A percentile compares a stretch with the other conserved stretches of the same genome.
These are phyloP conservation scores for Puntigrus tetrazona DNA, from an alignment of 2,113 vertebrate species.

Conservation along the genomic window DNA sequence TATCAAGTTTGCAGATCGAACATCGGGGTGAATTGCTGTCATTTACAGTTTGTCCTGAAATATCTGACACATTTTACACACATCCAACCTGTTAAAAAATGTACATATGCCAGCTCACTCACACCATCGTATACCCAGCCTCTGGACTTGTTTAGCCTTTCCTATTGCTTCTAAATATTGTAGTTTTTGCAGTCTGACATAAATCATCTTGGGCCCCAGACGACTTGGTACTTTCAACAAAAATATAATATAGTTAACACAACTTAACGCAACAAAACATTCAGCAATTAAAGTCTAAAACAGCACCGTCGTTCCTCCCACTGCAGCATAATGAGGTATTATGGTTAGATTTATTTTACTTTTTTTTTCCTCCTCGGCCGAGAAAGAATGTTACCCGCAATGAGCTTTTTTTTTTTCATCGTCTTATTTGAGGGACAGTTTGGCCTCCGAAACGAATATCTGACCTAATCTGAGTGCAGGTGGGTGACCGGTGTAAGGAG, in stretches of 20 bases:
- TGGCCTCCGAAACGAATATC: constrained; percentile 73
- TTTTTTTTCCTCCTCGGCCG: constrained; percentile 29
- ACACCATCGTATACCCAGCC: not conserved
- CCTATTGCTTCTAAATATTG: not conserved
- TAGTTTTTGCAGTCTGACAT: not conserved
- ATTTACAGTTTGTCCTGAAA: not conserved
- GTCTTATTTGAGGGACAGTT: constrained; percentile 68
- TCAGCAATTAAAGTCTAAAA: not conserved
- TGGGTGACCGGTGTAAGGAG: constrained; percentile 65
- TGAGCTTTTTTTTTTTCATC: constrained; percentile 49
- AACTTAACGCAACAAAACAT: not conserved
- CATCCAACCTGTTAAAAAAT: not conserved
- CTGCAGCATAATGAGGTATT: not conserved
- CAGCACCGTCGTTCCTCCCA: not conserved
- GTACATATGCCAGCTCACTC: not conserved
- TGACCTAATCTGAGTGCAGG: constrained; percentile 75
- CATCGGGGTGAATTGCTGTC: not conserved
- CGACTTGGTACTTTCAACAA: not conserved
- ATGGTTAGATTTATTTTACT: constrained; percentile 37
- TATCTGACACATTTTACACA: constrained; percentile 7
- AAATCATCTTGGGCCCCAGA: not conserved
- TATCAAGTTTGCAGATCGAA: not conserved
- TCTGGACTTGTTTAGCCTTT: not conserved
- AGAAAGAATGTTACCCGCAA: constrained; percentile 65
- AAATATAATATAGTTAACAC: not conserved